These are phyloP conservation scores for Hydrotaea diabolus DNA, from an alignment of 2,888 invertebrate species.

Conservation along the genomic window DNA sequence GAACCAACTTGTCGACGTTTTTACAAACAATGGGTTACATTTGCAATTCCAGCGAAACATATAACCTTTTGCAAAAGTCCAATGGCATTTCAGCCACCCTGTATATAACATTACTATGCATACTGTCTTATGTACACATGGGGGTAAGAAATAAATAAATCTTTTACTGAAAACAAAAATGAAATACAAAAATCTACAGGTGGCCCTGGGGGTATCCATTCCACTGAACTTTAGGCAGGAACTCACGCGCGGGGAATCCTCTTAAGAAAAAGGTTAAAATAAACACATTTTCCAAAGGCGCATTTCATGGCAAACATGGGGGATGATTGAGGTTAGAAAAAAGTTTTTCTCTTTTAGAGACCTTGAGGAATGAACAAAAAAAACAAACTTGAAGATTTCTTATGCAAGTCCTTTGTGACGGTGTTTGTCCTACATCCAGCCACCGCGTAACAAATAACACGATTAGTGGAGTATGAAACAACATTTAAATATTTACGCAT, in stretches of 20 bases:
- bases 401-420: not conserved
- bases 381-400: not conserved
- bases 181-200: constrained; percentile 30
- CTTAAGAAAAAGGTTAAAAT: constrained; percentile 37
- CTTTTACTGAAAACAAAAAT: not conserved
- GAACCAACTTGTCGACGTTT: too few species aligned
- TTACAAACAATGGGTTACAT: too few species aligned
- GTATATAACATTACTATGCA: not conserved
- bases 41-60: too few species aligned
- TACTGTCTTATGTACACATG: not conserved
- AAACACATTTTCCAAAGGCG: constrained; percentile 11
- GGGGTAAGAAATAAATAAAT: constrained; percentile 28
- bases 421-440: not conserved
- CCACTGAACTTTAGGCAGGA: constrained; percentile 10
- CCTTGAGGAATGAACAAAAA: not conserved
- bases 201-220: constrained; percentile 4
- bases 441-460: constrained; percentile 62
- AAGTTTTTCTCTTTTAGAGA: not conserved
- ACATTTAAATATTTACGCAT: constrained; percentile 65
- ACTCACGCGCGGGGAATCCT: not conserved
- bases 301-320: constrained; percentile 14
- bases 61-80: too few species aligned
- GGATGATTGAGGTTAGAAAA: constrained; percentile 4
- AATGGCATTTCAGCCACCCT: too few species aligned
- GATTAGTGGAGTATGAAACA: constrained; percentile 59